Evolutionary conservation across 2,888 invertebrate species (phyloP).

Genomic region (Agonopterix alstromeriana): DNA sequence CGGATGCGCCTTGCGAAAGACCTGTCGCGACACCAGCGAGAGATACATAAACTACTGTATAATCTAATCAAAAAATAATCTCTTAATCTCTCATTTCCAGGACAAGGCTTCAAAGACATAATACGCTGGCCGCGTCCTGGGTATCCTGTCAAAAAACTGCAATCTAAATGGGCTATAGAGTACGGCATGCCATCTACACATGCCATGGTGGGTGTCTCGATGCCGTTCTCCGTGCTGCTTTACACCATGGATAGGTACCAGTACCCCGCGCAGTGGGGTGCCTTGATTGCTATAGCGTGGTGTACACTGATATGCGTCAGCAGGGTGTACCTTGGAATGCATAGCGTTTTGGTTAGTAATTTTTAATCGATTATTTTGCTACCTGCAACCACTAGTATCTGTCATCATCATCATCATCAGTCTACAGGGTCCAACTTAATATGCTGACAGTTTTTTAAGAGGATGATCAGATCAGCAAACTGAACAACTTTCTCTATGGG

Average conservation of each 20-base stretch:
- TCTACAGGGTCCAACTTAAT: too few species aligned
- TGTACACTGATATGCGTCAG: constrained; percentile 89
- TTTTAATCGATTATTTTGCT: neutral
- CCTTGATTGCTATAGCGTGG: constrained; percentile 79
- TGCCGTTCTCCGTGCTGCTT: constrained; percentile 89
- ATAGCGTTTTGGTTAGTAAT: constrained; percentile 86
- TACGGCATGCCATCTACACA: constrained; percentile 98
- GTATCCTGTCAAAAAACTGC: constrained; percentile 88
- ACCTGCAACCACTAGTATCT: neutral
- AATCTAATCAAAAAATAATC: neutral
- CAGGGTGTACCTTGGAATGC: constrained; percentile 95
- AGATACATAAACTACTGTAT: too few species aligned
- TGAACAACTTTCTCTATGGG: too few species aligned
- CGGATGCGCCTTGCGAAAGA: too few species aligned
- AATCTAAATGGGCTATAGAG: constrained; percentile 92
- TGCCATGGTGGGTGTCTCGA: constrained; percentile 92
- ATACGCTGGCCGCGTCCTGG: constrained; percentile 91
- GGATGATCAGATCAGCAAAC: too few species aligned
- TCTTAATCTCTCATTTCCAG: constrained; percentile 51
- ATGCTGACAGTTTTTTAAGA: too few species aligned
- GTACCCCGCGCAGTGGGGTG: constrained; percentile 79
- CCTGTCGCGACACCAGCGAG: too few species aligned
- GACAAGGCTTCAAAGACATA: constrained; percentile 92
- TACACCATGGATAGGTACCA: constrained; percentile 89
- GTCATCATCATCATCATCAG: too few species aligned